These are phyloP conservation scores for Macrosoma leucophasiata DNA, from an alignment of 2,888 invertebrate genomes.

Conservation along the genomic window DNA sequence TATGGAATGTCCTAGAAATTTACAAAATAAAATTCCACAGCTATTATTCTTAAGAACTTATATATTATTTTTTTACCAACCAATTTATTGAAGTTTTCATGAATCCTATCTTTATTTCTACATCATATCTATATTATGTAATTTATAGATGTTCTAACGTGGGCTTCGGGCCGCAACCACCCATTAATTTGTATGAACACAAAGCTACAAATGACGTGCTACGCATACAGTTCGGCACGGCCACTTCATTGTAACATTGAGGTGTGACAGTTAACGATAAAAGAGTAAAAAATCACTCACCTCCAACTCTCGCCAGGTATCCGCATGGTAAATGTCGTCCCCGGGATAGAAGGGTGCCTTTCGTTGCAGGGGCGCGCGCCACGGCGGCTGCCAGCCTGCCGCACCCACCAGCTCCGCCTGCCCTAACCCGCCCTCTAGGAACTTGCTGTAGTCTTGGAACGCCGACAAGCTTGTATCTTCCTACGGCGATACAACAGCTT, in stretches of 20 bases:
- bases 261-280: neutral
- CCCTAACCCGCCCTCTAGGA: constrained; percentile 71
- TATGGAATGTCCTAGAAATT: too few relatives aligned
- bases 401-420: constrained; percentile 74
- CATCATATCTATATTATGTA: too few relatives aligned
- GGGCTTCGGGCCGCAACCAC: too few relatives aligned
- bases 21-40: too few relatives aligned
- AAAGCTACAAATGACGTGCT: too few relatives aligned
- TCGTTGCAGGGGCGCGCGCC: constrained; percentile 75
- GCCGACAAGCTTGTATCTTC: constrained; percentile 66
- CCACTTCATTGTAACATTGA: neutral
- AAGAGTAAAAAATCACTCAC: constrained; percentile 34
- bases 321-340: constrained; percentile 68
- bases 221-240: too few relatives aligned
- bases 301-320: constrained; percentile 70
- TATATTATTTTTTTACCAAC: too few relatives aligned
- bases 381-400: constrained; percentile 71
- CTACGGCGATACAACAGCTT: constrained; percentile 29
- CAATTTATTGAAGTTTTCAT: too few relatives aligned
- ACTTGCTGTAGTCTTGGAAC: constrained; percentile 76
- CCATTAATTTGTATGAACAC: too few relatives aligned
- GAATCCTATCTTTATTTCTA: too few relatives aligned
- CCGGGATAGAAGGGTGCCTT: constrained; percentile 75
- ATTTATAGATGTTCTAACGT: too few relatives aligned
- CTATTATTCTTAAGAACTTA: too few relatives aligned